phyloP scores from a whole-genome alignment of 2,888 invertebrate species.

The Calliphora vomitoria region DNA sequence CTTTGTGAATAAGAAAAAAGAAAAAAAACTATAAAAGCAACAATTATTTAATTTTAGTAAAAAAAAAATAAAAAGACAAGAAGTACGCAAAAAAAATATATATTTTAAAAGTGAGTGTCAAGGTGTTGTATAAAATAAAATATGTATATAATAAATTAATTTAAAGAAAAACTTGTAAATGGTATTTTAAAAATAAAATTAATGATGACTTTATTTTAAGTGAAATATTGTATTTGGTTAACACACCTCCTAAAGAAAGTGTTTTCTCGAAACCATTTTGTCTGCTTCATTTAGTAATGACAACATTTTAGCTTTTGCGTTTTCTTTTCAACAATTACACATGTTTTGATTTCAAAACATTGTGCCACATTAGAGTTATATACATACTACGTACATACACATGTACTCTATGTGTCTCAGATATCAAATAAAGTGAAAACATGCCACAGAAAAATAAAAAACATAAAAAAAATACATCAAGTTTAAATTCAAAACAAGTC shows the following conservation, averaged over 20 bases:
- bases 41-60: not conserved
- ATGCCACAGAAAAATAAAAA: slow-evolving; percentile 57
- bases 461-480: slow-evolving; percentile 32
- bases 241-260: slow-evolving; percentile 62
- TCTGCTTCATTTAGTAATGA: slow-evolving; percentile 50
- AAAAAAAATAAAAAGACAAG: slow-evolving; percentile 2
- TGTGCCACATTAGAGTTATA: slow-evolving; percentile 41
- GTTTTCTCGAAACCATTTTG: slow-evolving; percentile 35
- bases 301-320: slow-evolving; percentile 46
- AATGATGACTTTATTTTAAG: not conserved
- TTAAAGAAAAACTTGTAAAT: too few species aligned
- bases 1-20: slow-evolving; percentile 10
- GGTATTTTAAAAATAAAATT: not conserved
- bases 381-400: not conserved
- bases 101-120: slow-evolving; percentile 49
- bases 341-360: slow-evolving; percentile 63
- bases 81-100: not conserved
- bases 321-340: slow-evolving; percentile 48
- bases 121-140: slow-evolving; percentile 27
- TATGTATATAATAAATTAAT: too few species aligned
- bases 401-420: not conserved
- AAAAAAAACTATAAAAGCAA: slow-evolving; percentile 24
- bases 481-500: slow-evolving; percentile 50
- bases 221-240: slow-evolving; percentile 3
- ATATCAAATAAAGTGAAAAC: slow-evolving; percentile 70